Evolutionary conservation across 1,140 invertebrate species (phyloP).

Genomic region (Drosophila yakuba): DNA sequence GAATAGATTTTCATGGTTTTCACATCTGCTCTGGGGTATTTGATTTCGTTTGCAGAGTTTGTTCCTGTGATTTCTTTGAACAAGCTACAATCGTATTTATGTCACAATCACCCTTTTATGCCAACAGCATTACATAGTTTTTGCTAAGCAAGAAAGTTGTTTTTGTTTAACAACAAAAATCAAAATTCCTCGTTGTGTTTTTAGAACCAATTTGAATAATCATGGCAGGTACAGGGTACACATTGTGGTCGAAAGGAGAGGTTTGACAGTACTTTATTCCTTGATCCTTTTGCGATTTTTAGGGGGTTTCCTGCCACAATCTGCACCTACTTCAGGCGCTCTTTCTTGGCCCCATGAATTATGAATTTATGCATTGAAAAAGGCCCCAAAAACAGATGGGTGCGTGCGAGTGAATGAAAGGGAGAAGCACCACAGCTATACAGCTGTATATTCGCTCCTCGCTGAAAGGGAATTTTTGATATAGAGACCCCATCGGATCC

Average conservation of each 20-base stretch:
- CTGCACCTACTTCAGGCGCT: background rate
- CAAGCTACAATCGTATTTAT: background rate
- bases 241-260: background rate
- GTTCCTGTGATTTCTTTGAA: background rate
- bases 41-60: conserved; percentile 23
- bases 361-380: conserved; percentile 82
- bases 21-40: conserved; percentile 21
- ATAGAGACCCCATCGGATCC: conserved; percentile 12
- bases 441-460: conserved; percentile 39
- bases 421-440: background rate
- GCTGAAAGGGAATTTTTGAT: conserved; percentile 80
- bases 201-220: too few relatives aligned
- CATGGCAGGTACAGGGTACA: background rate
- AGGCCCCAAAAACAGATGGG: conserved; percentile 52
- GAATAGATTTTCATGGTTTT: conserved; percentile 5
- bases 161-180: too few relatives aligned
- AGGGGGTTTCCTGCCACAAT: conserved; percentile 1
- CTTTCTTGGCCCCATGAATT: conserved; percentile 64
- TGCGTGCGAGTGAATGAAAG: conserved; percentile 40
- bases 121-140: too few relatives aligned
- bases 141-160: too few relatives aligned
- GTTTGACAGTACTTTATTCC: background rate
- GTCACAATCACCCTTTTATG: too few relatives aligned
- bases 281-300: conserved; percentile 11
- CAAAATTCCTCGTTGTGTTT: too few relatives aligned